Evolutionary conservation across 1,140 invertebrate genomes (phyloP), one percentile per base, ranked within the genome.

Genomic region (Arctopsyche grandis): DNA sequence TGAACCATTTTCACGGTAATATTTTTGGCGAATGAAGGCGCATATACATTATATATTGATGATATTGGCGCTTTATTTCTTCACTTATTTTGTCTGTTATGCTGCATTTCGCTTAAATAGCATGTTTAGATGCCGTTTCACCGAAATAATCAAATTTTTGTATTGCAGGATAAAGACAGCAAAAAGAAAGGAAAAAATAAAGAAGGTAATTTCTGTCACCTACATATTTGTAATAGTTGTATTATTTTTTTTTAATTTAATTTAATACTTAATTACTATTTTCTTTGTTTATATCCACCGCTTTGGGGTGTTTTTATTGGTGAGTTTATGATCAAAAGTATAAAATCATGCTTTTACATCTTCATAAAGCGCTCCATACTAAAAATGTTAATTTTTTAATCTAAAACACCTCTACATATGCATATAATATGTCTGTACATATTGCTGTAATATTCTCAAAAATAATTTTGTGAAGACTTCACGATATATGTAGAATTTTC

Each of bases 111-210:
- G 29, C 29, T 38, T 38, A 38, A 38, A 38, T 38, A 38, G 29
- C 7, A 38, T 38, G 29, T 38, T 38, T 38, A 38, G 7, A 1
- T 38, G 29, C 7, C 48, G 1, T 5, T n/a, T 52, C 48, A 52
- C 16, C 12, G 48, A 52, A 52, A 52, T n/a, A 52, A 52, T 52
- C 29, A 7, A 19, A 71, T 46, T 71, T 58, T 46, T 87, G 84
- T 81, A 86, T 89, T 85, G 69, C 90, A 95, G 94, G 93, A 94
- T 82, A 94, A 94, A 86, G 93, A 94, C 82, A 90, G 89, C 44
- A 94, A 94, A 85, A 94, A 94, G 88, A 94, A 94, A 85, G 92
- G 91, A 82, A 90, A 93, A 86, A 94, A 93, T 85, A 94, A 94
- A 90, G 94, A 95, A 93, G 94, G 94, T 94, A 89, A 90, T 86